Evolutionary conservation across 2,113 vertebrate genomes (phyloP).

Genomic region (Neogobius melanostomus): DNA sequence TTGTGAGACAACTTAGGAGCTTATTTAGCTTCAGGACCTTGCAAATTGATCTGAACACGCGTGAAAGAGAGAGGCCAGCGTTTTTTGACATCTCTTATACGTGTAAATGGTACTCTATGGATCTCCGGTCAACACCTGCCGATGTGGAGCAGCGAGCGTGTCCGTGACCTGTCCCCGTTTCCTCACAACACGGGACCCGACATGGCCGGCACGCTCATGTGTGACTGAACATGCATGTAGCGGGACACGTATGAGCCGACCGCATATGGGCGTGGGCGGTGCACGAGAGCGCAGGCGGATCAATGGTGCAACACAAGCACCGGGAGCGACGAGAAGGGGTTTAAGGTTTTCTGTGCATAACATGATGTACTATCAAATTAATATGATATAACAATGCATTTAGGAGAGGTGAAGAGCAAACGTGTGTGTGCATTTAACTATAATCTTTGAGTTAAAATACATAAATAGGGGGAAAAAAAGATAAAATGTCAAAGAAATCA

Average conservation of each 20-base stretch:
- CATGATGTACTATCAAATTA: too few relatives aligned
- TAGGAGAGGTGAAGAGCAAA: too few relatives aligned
- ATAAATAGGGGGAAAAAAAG: too few relatives aligned
- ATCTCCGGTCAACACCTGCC: constrained; percentile 50
- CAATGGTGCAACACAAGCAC: constrained; percentile 23
- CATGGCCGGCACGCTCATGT: constrained; percentile 25
- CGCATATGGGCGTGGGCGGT: constrained; percentile 2
- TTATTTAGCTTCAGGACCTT: constrained; percentile 60
- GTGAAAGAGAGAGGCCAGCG: constrained; percentile 39
- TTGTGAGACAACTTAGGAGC: constrained; percentile 42
- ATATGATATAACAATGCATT: too few relatives aligned
- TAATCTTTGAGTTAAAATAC: too few relatives aligned
- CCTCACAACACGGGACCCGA: constrained; percentile 35
- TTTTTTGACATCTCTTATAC: constrained; percentile 34
- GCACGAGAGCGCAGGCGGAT: constrained; percentile 10
- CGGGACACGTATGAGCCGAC: background rate
- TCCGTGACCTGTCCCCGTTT: constrained; percentile 56
- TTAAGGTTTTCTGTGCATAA: too few relatives aligned
- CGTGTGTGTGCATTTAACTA: too few relatives aligned
- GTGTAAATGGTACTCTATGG: constrained; percentile 52
- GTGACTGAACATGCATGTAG: constrained; percentile 23
- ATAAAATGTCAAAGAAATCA: too few relatives aligned
- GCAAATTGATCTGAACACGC: constrained; percentile 51
- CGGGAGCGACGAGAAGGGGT: background rate
- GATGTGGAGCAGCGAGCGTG: constrained; percentile 19